Percentiles rank a stretch among this genome's conserved stretches.
These are phyloP conservation scores for Chrysotoxum bicinctum DNA, from an alignment of 2,888 invertebrate species.

Conservation along the genomic window DNA sequence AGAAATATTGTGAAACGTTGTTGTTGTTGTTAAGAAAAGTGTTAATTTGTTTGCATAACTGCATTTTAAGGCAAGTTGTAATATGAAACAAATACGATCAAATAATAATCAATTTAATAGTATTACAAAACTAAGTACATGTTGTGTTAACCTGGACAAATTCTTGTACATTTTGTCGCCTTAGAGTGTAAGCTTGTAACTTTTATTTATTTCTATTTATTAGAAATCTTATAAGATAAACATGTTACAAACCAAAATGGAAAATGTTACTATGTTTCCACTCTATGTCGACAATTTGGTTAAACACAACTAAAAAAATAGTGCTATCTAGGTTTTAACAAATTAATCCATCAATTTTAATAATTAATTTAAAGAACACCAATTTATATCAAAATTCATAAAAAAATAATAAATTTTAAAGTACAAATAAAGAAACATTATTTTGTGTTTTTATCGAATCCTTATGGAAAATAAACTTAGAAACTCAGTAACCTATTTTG, in stretches of 20 bases:
- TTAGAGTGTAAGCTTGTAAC: not conserved
- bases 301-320: not conserved
- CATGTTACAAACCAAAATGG: not conserved
- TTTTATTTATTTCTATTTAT: not conserved
- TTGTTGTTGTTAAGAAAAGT: not conserved
- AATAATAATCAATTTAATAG: slow-evolving; percentile 81
- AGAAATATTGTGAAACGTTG: not conserved
- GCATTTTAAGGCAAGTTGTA: slow-evolving; percentile 34
- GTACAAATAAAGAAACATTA: not conserved
- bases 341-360: not conserved
- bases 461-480: not conserved
- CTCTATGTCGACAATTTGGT: not conserved
- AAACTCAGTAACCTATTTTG: no score
- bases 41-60: slow-evolving; percentile 17
- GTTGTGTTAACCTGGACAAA: slow-evolving; percentile 57
- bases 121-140: slow-evolving; percentile 26
- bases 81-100: slow-evolving; percentile 82
- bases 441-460: not conserved
- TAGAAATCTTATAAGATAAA: not conserved
- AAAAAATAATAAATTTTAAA: not conserved
- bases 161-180: slow-evolving; percentile 2
- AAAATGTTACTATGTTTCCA: not conserved
- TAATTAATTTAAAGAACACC: not conserved
- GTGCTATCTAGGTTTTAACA: not conserved
- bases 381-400: no score